A percentile compares a stretch with the other conserved stretches of the same genome.
phyloP scores from a whole-genome alignment of 2,797 vertebrate genomes.

The Capromys pilorides region DNA sequence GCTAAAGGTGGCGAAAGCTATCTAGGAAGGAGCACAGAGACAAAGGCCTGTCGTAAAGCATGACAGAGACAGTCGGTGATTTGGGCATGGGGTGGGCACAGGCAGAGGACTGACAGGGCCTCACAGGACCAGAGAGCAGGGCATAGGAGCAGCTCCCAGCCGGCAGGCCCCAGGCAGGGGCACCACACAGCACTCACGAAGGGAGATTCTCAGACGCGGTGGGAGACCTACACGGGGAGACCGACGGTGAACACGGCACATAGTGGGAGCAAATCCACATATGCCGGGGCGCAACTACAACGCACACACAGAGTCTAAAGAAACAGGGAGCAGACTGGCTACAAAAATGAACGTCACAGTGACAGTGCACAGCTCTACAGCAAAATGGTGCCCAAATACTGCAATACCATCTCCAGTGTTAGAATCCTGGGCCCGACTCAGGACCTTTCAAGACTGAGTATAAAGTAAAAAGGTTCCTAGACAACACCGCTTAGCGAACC shows the following conservation, averaged over 20 bases:
- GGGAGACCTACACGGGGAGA: neutral
- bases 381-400: neutral
- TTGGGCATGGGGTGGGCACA: neutral
- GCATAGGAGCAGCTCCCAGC: no score
- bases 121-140: neutral
- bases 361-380: neutral
- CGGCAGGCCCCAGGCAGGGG: no score
- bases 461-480: slow-evolving; percentile 3
- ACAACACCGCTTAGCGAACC: neutral
- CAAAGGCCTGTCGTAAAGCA: neutral
- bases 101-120: neutral
- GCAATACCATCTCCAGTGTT: neutral
- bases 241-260: neutral
- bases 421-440: neutral
- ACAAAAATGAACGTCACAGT: neutral
- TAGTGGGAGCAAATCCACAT: slow-evolving; percentile 32
- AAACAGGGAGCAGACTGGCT: neutral
- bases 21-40: neutral
- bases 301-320: neutral
- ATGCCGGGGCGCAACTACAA: neutral
- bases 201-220: neutral
- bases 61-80: neutral
- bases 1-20: neutral
- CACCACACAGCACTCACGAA: no score
- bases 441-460: neutral